phyloP scores from a whole-genome alignment of 35 echinoderm and acorn worm genomes.

The Patiria miniata region DNA sequence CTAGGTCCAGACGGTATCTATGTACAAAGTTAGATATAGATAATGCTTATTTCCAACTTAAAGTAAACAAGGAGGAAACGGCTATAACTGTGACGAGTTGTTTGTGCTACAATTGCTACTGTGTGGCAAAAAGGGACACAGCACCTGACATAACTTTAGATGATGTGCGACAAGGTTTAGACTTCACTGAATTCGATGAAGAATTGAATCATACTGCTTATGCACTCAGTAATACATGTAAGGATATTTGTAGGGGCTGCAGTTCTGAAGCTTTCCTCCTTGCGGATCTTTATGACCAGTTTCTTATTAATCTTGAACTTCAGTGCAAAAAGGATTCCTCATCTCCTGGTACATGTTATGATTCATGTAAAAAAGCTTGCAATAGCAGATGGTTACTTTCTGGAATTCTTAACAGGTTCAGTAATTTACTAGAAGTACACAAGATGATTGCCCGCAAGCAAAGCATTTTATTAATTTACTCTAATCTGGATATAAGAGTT shows the following conservation, averaged over 20 bases:
- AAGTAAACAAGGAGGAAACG: background rate
- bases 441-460: background rate
- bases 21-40: background rate
- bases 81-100: background rate
- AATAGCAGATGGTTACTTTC: background rate
- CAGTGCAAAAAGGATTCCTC: background rate
- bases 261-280: no score
- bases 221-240: no score
- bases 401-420: background rate
- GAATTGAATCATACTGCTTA: no score
- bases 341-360: no score
- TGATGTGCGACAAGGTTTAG: no score
- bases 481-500: background rate
- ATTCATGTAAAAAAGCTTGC: no score
- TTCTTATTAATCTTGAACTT: background rate
- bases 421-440: background rate
- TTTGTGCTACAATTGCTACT: background rate
- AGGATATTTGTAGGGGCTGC: no score
- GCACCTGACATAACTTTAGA: no score
- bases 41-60: background rate
- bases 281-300: no score
- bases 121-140: background rate
- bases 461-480: slow-evolving; percentile 2
- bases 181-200: no score
- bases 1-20: background rate